phyloP scores from a whole-genome alignment of 37 sponge, comb jelly and placozoan species.

The Halichondria panicea region DNA sequence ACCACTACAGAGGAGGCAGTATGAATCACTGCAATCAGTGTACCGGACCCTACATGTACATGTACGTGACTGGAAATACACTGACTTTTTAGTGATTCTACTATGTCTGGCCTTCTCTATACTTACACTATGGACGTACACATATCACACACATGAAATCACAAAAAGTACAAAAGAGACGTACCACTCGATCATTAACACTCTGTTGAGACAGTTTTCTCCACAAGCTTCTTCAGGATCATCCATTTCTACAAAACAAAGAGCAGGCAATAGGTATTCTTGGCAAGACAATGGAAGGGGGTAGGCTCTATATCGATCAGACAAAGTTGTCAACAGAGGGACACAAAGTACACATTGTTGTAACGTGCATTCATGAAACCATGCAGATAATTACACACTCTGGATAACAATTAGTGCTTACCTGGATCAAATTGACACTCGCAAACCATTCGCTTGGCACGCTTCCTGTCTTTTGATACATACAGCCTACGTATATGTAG shows the following conservation, averaged over 20 bases:
- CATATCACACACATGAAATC: too few relatives aligned
- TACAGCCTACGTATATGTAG: conserved; percentile 24
- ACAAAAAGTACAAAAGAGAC: too few relatives aligned
- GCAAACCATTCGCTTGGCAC: conserved; percentile 92
- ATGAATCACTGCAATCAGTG: too few relatives aligned
- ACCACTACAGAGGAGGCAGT: too few relatives aligned
- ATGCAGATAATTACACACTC: not conserved
- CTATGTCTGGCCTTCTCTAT: too few relatives aligned
- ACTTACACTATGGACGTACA: too few relatives aligned
- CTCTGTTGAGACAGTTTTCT: conserved; percentile 88
- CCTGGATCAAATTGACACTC: conserved; percentile 91
- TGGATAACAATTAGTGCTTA: not conserved
- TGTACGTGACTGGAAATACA: too few relatives aligned
- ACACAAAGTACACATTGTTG: conserved; percentile 5
- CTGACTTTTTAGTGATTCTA: too few relatives aligned
- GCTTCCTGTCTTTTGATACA: conserved; percentile 65
- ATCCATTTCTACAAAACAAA: conserved; percentile 41
- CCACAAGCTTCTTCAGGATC: conserved; percentile 86
- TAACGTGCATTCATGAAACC: not conserved
- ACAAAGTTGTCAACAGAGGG: not conserved
- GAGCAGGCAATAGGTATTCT: not conserved
- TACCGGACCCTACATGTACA: too few relatives aligned
- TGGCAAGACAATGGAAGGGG: not conserved
- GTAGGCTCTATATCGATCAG: not conserved
- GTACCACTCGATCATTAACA: conserved; percentile 98